phyloP scores from a whole-genome alignment of 2,797 vertebrate species.

The Muraenolepis orangiensis region DNA sequence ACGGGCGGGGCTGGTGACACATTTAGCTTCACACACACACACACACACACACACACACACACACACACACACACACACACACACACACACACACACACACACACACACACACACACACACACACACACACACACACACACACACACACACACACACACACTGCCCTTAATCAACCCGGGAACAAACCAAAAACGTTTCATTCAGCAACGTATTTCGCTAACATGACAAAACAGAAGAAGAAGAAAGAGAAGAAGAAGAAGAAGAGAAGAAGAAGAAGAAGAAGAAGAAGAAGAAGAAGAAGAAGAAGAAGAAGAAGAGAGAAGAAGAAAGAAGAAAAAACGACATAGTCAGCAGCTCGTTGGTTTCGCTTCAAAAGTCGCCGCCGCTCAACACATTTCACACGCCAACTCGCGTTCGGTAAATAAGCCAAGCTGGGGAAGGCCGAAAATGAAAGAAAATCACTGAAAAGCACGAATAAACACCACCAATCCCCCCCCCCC shows the following conservation, averaged over 20 bases:
- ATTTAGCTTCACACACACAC: constrained; percentile 43
- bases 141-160: too few species aligned
- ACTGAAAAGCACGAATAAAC: background rate
- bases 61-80: too few species aligned
- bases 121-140: too few species aligned
- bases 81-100: too few species aligned
- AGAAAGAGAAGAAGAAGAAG: background rate
- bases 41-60: too few species aligned
- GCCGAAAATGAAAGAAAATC: background rate
- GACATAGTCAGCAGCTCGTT: background rate
- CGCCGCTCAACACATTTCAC: background rate
- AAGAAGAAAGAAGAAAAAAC: background rate
- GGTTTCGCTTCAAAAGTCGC: background rate
- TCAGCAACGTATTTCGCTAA: constrained; percentile 51
- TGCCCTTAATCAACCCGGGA: constrained; percentile 14
- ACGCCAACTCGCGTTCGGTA: background rate
- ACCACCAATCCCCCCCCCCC: background rate
- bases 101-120: too few species aligned
- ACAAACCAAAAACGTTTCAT: constrained; percentile 37
- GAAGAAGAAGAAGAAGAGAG: background rate
- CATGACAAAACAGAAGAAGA: constrained; percentile 44
- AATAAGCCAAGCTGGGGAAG: background rate
- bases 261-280: background rate
- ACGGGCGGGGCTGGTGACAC: background rate
- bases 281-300: background rate